Percentiles rank a stretch among this genome's conserved stretches.
Conservation (phyloP, 1,140 invertebrate genomes). For the Luehdorfia chinensis region DNA sequence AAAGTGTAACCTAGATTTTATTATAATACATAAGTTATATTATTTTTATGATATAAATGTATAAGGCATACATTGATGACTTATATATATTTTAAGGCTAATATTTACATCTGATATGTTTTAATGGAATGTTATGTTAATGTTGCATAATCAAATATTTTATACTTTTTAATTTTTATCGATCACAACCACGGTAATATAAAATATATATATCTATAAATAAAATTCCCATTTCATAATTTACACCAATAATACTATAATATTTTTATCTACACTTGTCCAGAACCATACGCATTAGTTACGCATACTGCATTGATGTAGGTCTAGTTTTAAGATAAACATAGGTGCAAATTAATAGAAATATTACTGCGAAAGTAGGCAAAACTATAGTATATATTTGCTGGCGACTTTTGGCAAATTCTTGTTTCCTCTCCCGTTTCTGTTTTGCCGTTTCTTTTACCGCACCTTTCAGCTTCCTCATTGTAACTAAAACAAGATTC, state of each 20-base stretch:
- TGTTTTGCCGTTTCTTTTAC: conserved; percentile 90
- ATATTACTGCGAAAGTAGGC: conserved; percentile 82
- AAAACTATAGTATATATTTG: conserved; percentile 86
- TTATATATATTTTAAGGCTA: conserved; percentile 21
- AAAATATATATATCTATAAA: no score
- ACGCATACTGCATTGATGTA: conserved; percentile 61
- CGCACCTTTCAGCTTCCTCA: conserved; percentile 88
- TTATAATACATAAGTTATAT: not conserved
- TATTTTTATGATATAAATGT: not conserved
- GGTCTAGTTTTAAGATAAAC: conserved; percentile 88
- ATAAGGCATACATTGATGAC: conserved; percentile 6
- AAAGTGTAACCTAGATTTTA: not conserved
- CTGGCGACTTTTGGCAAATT: conserved; percentile 87
- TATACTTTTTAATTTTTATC: no score
- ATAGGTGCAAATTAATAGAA: conserved; percentile 85
- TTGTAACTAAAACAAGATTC: conserved; percentile 44
- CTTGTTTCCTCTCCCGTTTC: conserved; percentile 88
- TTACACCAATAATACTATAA: not conserved
- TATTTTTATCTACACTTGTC: conserved; percentile 9
- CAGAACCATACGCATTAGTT: conserved; percentile 22
- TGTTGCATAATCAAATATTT: no score
- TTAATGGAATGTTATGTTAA: no score
- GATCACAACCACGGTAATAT: not conserved
- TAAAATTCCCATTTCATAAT: no score
- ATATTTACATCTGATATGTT: conserved; percentile 45